These are phyloP conservation scores for Mamestra brassicae DNA, from an alignment of 2,888 invertebrate species.

Conservation along the genomic window DNA sequence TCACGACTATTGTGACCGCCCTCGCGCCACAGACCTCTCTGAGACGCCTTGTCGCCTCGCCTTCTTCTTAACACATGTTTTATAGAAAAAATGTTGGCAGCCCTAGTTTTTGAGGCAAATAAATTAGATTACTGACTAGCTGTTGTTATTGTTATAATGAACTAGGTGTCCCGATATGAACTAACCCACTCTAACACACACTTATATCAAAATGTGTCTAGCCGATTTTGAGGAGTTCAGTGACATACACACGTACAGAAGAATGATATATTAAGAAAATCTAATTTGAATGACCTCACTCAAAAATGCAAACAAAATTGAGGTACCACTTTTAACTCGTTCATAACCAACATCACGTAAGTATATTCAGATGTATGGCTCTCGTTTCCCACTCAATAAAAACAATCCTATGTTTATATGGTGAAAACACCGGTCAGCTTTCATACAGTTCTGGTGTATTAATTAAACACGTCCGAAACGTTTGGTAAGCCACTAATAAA, in stretches of 20 bases:
- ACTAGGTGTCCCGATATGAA: no score
- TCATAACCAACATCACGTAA: neutral
- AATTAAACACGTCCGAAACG: slow-evolving; percentile 49
- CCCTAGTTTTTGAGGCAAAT: neutral
- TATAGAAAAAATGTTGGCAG: neutral
- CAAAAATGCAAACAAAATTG: neutral
- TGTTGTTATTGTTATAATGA: neutral
- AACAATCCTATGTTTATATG: slow-evolving; percentile 2
- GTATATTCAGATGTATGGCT: neutral
- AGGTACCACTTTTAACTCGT: neutral
- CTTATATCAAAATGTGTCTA: no score
- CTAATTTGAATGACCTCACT: no score
- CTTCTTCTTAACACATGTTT: slow-evolving; percentile 6
- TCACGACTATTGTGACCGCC: slow-evolving; percentile 73
- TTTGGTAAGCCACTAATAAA: slow-evolving; percentile 50
- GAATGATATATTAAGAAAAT: no score
- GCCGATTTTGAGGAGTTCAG: no score
- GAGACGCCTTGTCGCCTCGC: slow-evolving; percentile 40
- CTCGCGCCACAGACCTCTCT: slow-evolving; percentile 53
- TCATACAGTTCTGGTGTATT: slow-evolving; percentile 28
- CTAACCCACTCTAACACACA: no score
- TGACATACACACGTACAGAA: no score
- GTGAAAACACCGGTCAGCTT: slow-evolving; percentile 7
- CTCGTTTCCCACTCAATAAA: slow-evolving; percentile 1
- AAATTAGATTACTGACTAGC: neutral